Conservation (phyloP, 2,113 vertebrate genomes). For the Dendropsophus ebraccatus region DNA sequence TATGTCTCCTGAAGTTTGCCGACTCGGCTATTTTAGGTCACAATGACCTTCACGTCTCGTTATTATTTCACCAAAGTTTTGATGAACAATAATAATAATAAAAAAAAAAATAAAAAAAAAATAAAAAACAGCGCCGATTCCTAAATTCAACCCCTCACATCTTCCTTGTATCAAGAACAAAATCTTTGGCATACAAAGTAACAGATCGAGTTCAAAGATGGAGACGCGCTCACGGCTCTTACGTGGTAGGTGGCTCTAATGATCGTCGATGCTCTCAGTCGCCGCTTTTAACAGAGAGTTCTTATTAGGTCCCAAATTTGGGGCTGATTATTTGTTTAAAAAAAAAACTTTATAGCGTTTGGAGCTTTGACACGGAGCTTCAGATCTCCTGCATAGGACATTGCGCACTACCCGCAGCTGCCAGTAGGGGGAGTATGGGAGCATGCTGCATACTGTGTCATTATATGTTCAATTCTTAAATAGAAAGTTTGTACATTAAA, state of each 20-base stretch:
- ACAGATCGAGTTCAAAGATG: neutral
- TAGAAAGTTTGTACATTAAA: too few species aligned
- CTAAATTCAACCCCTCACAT: slow-evolving; percentile 27
- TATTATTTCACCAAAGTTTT: slow-evolving; percentile 35
- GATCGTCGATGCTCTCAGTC: neutral
- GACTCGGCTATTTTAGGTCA: slow-evolving; percentile 51
- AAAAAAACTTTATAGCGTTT: neutral
- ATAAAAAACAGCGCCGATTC: slow-evolving; percentile 48
- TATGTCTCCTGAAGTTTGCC: slow-evolving; percentile 32
- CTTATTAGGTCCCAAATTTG: neutral
- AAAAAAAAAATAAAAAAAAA: slow-evolving; percentile 40
- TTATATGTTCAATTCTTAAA: too few species aligned
- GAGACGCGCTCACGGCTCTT: neutral
- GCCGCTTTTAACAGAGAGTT: too few species aligned
- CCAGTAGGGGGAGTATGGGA: too few species aligned
- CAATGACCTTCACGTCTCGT: slow-evolving; percentile 27
- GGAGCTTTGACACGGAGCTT: neutral
- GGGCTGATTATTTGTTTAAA: neutral
- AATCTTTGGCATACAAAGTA: slow-evolving; percentile 5
- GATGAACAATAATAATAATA: slow-evolving; percentile 41
- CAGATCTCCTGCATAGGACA: too few species aligned
- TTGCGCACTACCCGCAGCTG: too few species aligned
- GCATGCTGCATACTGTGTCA: too few species aligned
- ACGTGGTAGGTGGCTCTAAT: neutral
- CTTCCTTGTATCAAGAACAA: neutral